Percentiles rank a stretch among this genome's conserved stretches.
phyloP scores from a whole-genome alignment of 2,888 invertebrate genomes.

The Drosophila melanosoma region DNA sequence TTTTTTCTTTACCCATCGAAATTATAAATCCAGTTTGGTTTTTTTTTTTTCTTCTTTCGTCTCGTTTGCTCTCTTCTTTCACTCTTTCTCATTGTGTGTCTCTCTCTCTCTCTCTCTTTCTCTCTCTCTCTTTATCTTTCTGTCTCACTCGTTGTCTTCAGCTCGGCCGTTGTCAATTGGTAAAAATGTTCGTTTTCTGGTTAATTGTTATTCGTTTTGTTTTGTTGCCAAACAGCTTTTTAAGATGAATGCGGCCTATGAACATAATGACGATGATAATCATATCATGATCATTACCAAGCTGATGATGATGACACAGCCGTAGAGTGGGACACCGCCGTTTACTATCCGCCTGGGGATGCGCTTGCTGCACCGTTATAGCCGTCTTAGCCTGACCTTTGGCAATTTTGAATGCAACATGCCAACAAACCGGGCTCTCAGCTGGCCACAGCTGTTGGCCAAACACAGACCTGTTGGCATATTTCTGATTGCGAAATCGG shows the following conservation, averaged over 20 bases:
- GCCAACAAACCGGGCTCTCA: constrained; percentile 18
- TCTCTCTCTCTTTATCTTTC: constrained; percentile 70
- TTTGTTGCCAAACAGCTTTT: constrained; percentile 76
- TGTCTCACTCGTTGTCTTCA: constrained; percentile 24
- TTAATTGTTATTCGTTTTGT: constrained; percentile 66
- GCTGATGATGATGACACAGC: constrained; percentile 59
- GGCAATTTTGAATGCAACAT: constrained; percentile 76
- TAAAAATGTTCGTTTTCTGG: constrained; percentile 75
- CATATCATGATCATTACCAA: constrained; percentile 30
- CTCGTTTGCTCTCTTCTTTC: constrained; percentile 76
- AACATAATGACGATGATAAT: constrained; percentile 29
- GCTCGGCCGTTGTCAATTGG: constrained; percentile 63
- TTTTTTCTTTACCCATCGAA: constrained; percentile 57
- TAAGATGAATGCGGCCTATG: constrained; percentile 47
- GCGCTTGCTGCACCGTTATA: constrained; percentile 49
- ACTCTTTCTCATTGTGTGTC: constrained; percentile 63
- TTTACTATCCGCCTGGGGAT: constrained; percentile 33
- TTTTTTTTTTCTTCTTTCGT: constrained; percentile 45
- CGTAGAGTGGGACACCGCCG: constrained; percentile 19
- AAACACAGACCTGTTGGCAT: constrained; percentile 35
- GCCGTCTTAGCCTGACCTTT: constrained; percentile 66
- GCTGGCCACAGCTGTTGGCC: constrained; percentile 36
- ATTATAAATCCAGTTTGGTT: constrained; percentile 71
- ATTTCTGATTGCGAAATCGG: constrained; percentile 61
- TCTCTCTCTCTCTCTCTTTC: constrained; percentile 51